phyloP scores from a whole-genome alignment of 2,797 vertebrate species.

The Alosa sapidissima region DNA sequence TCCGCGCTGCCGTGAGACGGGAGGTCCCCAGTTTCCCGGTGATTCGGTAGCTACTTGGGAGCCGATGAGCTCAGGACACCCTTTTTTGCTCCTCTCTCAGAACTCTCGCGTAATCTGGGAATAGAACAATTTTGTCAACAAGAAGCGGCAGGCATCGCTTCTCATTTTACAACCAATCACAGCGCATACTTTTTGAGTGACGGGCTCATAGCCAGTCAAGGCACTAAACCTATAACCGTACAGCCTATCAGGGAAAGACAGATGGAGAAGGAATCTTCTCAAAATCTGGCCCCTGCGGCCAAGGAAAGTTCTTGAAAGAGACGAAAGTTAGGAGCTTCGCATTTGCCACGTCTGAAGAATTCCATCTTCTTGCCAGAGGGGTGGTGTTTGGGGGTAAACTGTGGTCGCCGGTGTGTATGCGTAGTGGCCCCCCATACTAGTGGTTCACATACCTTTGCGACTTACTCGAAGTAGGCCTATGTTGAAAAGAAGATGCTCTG shows the following conservation, averaged over 20 bases:
- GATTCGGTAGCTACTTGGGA: slow-evolving; percentile 6
- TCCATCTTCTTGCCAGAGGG: slow-evolving; percentile 4
- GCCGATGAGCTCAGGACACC: not conserved
- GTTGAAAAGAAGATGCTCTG: not conserved
- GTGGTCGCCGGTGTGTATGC: slow-evolving; percentile 12
- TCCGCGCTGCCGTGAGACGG: not conserved
- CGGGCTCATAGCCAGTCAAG: slow-evolving; percentile 28
- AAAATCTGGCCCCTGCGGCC: slow-evolving; percentile 16
- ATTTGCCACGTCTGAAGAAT: slow-evolving; percentile 69
- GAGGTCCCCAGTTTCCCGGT: slow-evolving; percentile 11
- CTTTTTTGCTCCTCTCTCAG: not conserved
- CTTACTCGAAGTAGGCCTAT: not conserved
- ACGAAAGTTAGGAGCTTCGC: slow-evolving; percentile 43
- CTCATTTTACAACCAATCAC: slow-evolving; percentile 53
- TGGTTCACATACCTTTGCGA: slow-evolving; percentile 3
- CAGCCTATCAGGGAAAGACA: slow-evolving; percentile 62
- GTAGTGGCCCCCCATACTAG: not conserved
- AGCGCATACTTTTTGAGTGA: not conserved
- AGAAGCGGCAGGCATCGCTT: not conserved
- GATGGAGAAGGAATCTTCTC: slow-evolving; percentile 35
- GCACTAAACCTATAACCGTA: fast-evolving
- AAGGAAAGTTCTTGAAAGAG: slow-evolving; percentile 62
- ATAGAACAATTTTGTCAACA: slow-evolving; percentile 34
- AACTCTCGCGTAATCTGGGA: slow-evolving; percentile 49
- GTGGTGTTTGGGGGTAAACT: slow-evolving; percentile 4